These are phyloP conservation scores for Aviceda subcristata DNA, from an alignment of 2,113 vertebrate species.

Conservation along the genomic window DNA sequence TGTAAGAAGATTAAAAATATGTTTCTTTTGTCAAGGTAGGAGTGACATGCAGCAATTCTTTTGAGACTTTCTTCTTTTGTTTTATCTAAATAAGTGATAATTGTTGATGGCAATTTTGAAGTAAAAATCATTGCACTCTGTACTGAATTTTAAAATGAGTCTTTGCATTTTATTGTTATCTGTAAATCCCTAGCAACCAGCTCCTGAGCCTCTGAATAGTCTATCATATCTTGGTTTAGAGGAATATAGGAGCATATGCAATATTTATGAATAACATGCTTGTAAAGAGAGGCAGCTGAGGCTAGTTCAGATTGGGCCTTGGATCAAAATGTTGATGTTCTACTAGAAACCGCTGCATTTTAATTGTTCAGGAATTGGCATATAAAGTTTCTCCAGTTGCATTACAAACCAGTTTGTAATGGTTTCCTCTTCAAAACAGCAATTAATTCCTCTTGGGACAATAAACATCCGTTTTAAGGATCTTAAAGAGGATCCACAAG, in stretches of 20 bases:
- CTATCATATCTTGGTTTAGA: not conserved
- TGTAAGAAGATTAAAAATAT: conserved; percentile 42
- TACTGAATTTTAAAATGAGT: not conserved
- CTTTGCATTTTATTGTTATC: conserved; percentile 16
- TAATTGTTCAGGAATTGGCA: not conserved
- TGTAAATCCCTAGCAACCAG: conserved; percentile 9
- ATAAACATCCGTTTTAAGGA: not conserved
- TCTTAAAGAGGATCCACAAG: not conserved
- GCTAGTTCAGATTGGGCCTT: not conserved
- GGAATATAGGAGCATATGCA: not conserved
- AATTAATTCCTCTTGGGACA: not conserved
- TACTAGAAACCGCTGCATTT: not conserved
- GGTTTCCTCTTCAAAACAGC: not conserved
- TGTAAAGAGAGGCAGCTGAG: not conserved
- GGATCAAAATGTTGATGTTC: not conserved
- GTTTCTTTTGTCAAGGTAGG: conserved; percentile 26
- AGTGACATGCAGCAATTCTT: conserved; percentile 27
- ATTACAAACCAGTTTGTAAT: not conserved
- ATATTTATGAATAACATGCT: conserved; percentile 1
- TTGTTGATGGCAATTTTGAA: conserved; percentile 16
- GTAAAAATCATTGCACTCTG: not conserved
- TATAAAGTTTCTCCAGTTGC: not conserved
- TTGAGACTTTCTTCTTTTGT: conserved; percentile 22
- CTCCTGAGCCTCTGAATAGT: not conserved
- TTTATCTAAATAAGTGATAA: conserved; percentile 47